These are phyloP conservation scores for Proteles cristata DNA, from an alignment of 2,113 vertebrate species.

Conservation along the genomic window DNA sequence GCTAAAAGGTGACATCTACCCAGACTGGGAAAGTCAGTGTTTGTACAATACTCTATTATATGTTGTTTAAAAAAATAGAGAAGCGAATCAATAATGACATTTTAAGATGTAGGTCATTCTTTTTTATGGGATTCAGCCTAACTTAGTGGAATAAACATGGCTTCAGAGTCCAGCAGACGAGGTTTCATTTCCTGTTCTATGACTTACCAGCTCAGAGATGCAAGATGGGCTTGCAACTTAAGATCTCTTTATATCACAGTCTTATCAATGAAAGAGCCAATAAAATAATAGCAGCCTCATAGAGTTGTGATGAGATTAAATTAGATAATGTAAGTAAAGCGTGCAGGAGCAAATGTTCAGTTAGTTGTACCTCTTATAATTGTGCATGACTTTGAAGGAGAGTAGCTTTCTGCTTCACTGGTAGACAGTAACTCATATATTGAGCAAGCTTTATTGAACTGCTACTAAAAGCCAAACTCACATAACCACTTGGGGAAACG, in stretches of 20 bases:
- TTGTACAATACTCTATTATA: background rate
- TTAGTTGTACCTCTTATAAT: background rate
- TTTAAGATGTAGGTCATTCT: background rate
- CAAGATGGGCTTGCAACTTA: background rate
- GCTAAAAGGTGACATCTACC: background rate
- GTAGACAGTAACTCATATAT: background rate
- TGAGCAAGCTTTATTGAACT: conserved; percentile 3
- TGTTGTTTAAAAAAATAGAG: background rate
- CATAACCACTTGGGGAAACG: background rate
- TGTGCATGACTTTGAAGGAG: conserved; percentile 19
- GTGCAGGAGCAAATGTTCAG: background rate
- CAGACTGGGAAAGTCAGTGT: conserved; percentile 5
- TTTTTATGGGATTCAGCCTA: background rate
- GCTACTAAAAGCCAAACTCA: background rate
- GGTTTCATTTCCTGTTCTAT: background rate
- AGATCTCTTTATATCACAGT: background rate
- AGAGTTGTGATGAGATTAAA: background rate
- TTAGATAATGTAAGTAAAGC: background rate
- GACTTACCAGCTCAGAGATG: background rate
- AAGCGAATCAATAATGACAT: background rate
- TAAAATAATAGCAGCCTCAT: background rate
- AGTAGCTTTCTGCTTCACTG: conserved; percentile 25
- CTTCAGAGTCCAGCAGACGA: background rate
- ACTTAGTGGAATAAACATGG: background rate
- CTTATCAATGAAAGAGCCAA: background rate